These are phyloP conservation scores for Hydriomena furcata DNA, from an alignment of 2,888 invertebrate genomes.

Conservation along the genomic window DNA sequence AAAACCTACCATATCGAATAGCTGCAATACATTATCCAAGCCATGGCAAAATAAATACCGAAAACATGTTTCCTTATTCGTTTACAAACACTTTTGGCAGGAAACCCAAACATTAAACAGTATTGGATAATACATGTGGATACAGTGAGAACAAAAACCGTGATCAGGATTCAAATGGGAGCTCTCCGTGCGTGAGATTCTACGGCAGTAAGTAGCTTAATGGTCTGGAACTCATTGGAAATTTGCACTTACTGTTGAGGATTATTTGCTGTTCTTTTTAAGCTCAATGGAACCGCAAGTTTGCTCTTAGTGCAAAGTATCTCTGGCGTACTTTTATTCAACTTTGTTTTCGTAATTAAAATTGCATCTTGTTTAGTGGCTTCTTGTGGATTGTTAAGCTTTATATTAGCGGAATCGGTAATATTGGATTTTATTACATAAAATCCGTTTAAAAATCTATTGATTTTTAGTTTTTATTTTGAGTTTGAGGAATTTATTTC, in stretches of 20 bases:
- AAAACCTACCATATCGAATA: too few species aligned
- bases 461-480: too few species aligned
- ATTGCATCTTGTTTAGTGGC: background rate
- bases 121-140: constrained; percentile 25
- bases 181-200: constrained; percentile 50
- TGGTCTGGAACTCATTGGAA: constrained; percentile 64
- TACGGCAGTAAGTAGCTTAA: constrained; percentile 60
- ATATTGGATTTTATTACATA: too few species aligned
- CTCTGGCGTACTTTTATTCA: constrained; percentile 4
- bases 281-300: constrained; percentile 27
- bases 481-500: too few species aligned
- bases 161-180: constrained; percentile 50
- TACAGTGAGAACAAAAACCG: constrained; percentile 28
- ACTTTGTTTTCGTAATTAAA: constrained; percentile 12
- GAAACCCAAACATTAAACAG: constrained; percentile 25
- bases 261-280: constrained; percentile 37
- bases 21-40: too few species aligned
- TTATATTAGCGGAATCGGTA: background rate
- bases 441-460: too few species aligned
- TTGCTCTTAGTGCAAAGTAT: constrained; percentile 16
- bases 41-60: too few species aligned
- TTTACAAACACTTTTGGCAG: constrained; percentile 11
- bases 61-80: background rate
- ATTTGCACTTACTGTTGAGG: constrained; percentile 56
- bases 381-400: background rate